Percentiles rank a stretch among this genome's conserved stretches.
These are phyloP conservation scores for Dimorphilus gyrociliatus DNA, from an alignment of 2,888 invertebrate genomes.

Conservation along the genomic window DNA sequence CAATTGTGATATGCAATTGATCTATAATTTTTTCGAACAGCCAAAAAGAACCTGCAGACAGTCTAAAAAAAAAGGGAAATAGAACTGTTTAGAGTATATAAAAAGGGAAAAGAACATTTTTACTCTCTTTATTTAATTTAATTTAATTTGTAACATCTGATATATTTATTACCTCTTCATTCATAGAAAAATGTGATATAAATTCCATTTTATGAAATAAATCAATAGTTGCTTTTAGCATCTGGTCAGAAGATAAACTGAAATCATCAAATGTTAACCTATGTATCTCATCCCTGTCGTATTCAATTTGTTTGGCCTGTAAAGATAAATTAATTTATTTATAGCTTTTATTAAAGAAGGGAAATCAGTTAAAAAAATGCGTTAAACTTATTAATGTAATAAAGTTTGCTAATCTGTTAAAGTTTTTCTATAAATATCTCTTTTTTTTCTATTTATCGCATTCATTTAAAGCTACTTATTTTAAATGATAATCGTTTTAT, in stretches of 20 bases:
- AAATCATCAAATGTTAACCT: constrained; percentile 51
- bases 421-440: no score
- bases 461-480: no score
- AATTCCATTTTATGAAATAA: constrained; percentile 88
- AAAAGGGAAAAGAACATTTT: no score
- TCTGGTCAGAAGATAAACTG: constrained; percentile 69
- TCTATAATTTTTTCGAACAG: constrained; percentile 83
- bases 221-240: constrained; percentile 71
- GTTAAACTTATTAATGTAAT: no score
- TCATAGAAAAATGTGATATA: no score
- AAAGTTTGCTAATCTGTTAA: no score
- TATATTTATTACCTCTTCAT: neutral
- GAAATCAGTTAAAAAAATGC: no score
- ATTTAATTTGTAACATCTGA: neutral
- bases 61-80: constrained; percentile 36
- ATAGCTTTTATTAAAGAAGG: no score
- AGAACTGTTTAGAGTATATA: no score
- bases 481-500: no score
- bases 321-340: constrained; percentile 4
- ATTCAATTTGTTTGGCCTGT: constrained; percentile 13
- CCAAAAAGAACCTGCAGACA: constrained; percentile 52
- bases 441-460: no score
- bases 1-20: constrained; percentile 89
- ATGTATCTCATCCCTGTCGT: constrained; percentile 36
- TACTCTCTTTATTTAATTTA: neutral